phyloP scores from a whole-genome alignment of 2,797 vertebrate genomes.

The Brotula barbata region DNA sequence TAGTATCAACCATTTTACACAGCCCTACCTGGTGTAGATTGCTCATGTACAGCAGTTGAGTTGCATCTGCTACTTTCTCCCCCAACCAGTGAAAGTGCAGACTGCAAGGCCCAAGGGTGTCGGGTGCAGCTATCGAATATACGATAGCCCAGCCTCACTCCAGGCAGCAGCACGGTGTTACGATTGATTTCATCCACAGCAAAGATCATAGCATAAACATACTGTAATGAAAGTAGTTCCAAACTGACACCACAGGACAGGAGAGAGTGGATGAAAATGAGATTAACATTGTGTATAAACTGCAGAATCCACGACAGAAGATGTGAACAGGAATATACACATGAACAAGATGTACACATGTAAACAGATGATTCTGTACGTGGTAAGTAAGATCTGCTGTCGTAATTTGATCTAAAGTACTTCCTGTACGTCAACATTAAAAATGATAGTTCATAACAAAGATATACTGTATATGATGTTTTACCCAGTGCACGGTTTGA shows the following conservation, averaged over 20 bases:
- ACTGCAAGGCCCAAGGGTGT: constrained; percentile 55
- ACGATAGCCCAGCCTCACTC: constrained; percentile 60
- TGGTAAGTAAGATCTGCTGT: too few relatives aligned
- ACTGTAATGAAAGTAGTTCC: constrained; percentile 62
- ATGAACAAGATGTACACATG: too few relatives aligned
- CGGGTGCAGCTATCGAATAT: constrained; percentile 56
- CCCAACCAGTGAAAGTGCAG: constrained; percentile 53
- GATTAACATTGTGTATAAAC: too few relatives aligned
- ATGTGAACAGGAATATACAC: too few relatives aligned
- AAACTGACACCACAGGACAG: constrained; percentile 66
- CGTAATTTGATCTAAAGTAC: too few relatives aligned
- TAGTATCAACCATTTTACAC: background rate
- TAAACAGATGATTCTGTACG: too few relatives aligned
- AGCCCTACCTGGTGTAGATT: constrained; percentile 18
- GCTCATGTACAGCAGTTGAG: background rate
- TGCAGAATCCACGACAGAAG: too few relatives aligned
- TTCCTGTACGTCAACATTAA: too few relatives aligned
- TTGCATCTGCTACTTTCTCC: constrained; percentile 47
- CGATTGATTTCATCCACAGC: constrained; percentile 73
- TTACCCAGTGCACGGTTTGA: constrained; percentile 68
- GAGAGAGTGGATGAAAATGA: background rate
- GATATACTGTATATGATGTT: constrained; percentile 6
- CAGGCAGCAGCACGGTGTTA: constrained; percentile 55
- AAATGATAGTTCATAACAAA: too few relatives aligned
- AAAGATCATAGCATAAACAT: constrained; percentile 69